phyloP scores from a whole-genome alignment of 2,797 vertebrate genomes.

The Podarcis siculus region DNA sequence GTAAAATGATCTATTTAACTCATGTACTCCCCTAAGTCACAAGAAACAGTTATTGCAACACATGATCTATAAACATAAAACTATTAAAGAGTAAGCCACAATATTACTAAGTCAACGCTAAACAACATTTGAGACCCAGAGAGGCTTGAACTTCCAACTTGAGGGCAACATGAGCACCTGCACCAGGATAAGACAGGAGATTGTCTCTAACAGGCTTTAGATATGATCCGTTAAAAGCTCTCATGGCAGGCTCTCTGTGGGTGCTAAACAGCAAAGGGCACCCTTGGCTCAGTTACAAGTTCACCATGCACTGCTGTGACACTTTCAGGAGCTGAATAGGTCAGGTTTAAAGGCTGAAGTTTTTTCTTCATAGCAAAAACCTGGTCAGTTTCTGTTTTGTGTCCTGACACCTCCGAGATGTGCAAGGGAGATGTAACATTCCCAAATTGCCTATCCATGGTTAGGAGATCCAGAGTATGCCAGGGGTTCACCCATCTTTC shows the following conservation, averaged over 20 bases:
- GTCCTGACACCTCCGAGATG: too few species aligned
- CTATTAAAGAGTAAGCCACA: neutral
- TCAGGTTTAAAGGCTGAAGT: neutral
- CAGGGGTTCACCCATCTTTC: too few species aligned
- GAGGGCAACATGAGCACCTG: neutral
- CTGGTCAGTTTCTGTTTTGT: neutral
- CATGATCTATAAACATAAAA: neutral
- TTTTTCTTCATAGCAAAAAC: neutral
- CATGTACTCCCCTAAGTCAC: neutral
- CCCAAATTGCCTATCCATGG: too few species aligned
- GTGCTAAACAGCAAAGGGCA: neutral
- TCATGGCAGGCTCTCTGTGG: neutral
- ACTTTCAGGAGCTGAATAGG: neutral
- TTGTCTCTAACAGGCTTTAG: neutral
- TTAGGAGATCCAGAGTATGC: too few species aligned
- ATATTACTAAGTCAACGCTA: neutral
- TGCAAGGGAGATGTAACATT: too few species aligned
- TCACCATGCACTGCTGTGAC: neutral
- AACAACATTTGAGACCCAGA: neutral
- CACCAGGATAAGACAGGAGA: neutral
- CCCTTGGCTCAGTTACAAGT: neutral
- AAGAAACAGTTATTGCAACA: neutral
- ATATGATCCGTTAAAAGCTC: neutral
- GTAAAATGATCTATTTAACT: neutral
- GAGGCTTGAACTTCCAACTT: neutral